Percentiles rank a stretch among this genome's conserved stretches.
phyloP scores from a whole-genome alignment of 1,140 invertebrate species.

The Hypsibius dujardini region DNA sequence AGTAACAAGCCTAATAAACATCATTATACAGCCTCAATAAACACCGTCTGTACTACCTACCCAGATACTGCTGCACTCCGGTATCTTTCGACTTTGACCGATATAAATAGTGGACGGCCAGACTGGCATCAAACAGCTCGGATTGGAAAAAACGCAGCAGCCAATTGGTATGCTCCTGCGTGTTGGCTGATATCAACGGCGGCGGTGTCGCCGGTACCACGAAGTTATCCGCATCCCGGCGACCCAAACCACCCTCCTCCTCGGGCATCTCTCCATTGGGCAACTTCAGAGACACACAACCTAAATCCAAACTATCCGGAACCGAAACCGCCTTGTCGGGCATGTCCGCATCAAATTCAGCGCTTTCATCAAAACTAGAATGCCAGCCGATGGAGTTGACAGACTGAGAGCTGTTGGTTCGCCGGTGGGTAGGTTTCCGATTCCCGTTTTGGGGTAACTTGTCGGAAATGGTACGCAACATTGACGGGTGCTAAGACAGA shows the following conservation, averaged over 20 bases:
- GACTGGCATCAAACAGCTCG: slow-evolving; percentile 88
- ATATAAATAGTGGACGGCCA: slow-evolving; percentile 90
- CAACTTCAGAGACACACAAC: background rate
- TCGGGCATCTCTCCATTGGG: background rate
- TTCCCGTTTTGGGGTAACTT: background rate
- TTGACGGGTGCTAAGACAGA: background rate
- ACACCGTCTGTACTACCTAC: slow-evolving; percentile 34
- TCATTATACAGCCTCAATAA: too few relatives aligned
- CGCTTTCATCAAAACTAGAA: background rate
- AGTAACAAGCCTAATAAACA: too few relatives aligned
- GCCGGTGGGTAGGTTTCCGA: background rate
- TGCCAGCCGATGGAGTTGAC: background rate
- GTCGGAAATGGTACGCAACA: slow-evolving; percentile 7
- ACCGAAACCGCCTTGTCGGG: background rate
- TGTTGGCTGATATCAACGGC: background rate
- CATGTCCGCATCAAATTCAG: background rate
- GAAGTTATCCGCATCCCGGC: background rate
- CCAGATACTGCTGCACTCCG: slow-evolving; percentile 83
- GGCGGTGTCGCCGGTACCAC: background rate
- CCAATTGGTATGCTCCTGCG: slow-evolving; percentile 29
- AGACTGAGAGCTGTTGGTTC: background rate
- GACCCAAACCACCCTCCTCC: background rate
- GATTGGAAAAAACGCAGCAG: slow-evolving; percentile 83
- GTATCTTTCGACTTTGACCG: slow-evolving; percentile 76
- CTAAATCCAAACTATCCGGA: too few relatives aligned